A percentile compares a stretch with the other conserved stretches of the same genome.
These are phyloP conservation scores for Eupithecia abbreviata DNA, from an alignment of 2,888 invertebrate genomes.

Conservation along the genomic window DNA sequence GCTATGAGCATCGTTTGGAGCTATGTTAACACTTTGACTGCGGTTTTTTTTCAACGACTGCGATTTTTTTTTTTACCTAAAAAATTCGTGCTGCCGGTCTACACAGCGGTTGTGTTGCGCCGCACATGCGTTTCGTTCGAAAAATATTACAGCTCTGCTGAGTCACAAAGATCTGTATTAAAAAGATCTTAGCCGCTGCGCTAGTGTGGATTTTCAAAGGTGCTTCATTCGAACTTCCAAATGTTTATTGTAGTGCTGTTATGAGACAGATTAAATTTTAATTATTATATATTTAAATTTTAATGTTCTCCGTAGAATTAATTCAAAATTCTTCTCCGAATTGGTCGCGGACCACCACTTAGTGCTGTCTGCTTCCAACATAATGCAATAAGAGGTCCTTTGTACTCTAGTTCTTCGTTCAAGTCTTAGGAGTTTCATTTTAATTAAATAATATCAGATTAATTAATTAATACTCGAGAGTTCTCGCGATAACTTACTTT, in stretches of 20 bases:
- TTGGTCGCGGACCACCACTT: not conserved
- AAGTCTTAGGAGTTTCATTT: conserved; percentile 2
- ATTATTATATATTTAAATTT: not conserved
- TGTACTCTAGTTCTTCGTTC: not conserved
- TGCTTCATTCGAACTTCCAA: too few relatives aligned
- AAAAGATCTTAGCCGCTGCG: too few relatives aligned
- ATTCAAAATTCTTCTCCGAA: not conserved
- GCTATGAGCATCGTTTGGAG: too few relatives aligned
- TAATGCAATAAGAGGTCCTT: conserved; percentile 5
- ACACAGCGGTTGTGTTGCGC: too few relatives aligned
- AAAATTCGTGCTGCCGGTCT: too few relatives aligned
- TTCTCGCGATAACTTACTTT: not conserved
- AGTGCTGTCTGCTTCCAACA: not conserved
- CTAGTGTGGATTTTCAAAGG: too few relatives aligned
- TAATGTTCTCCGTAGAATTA: not conserved
- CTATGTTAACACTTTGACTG: too few relatives aligned
- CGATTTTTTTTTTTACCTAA: too few relatives aligned
- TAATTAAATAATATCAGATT: conserved; percentile 9
- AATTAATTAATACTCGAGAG: conserved; percentile 7
- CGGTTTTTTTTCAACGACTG: too few relatives aligned
- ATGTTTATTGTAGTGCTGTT: not conserved
- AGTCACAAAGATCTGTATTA: too few relatives aligned
- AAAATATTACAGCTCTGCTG: too few relatives aligned
- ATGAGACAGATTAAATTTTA: not conserved
- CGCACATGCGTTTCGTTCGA: too few relatives aligned